Base-by-base conservation (phyloP, 2,888 invertebrate genomes). In the Eupithecia pulchellata region DNA sequence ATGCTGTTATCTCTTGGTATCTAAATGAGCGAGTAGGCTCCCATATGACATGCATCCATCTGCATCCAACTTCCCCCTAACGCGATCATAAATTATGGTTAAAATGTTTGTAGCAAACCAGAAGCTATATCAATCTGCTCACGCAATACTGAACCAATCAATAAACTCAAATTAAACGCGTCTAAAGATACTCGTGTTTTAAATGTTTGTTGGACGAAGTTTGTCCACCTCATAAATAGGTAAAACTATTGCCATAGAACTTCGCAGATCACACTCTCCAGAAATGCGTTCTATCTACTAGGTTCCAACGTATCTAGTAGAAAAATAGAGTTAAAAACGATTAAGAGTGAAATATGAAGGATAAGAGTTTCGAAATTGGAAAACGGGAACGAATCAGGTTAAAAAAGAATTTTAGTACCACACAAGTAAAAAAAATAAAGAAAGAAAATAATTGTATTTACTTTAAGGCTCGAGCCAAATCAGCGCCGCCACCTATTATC, bases 21-120 rank as follows among this genome's bases (percentile, higher is more conserved):
- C 27, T 64, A 52, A 64, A n/a, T 36, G 57, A 57, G 57, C 6
- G n/a, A 55, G 25, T 14, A 25, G 34, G n/a, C 58, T 58, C 30
- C n/a, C 9, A 58, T 58, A 17, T 58, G 30, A 17, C 27, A 42
- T 27, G 29, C 27, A 29, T 29, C 29, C 30, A 58, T 58, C 57
- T 6, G 5, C 30, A 58, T 58, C 57, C 5, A 1, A 29, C 11
- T 58, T 58, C 58, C 14, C 58, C n/a, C n/a, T 58, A 30, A 17
- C 8, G n/a, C n/a, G 13, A n/a, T 17, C 58, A 30, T 58, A 58
- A 58, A 58, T 58, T n/a, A 58, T 30, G 55, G 47, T 47, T n/a
- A 9, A 9, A 20, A 47, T 55, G 55, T 27, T 27, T 55, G 25
- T 55, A 55, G 1, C 27, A 27, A 27, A 42, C 42, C 39, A n/a